Base-by-base conservation (phyloP, 2,113 vertebrate species). In the Chunga burmeisteri region DNA sequence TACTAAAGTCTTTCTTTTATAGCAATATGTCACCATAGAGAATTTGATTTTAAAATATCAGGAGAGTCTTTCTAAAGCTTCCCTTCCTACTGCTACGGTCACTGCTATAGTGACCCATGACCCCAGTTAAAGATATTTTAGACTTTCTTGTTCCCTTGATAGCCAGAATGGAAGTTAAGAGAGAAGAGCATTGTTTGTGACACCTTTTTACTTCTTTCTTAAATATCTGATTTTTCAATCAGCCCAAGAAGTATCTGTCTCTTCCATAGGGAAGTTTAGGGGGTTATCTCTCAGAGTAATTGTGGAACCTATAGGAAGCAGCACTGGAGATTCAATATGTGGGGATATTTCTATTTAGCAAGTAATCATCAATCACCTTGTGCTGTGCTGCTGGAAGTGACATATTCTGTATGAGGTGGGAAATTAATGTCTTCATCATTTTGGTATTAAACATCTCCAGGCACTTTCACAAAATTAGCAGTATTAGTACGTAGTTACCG, bases 341-440 rank as follows among this genome's bases (percentile, higher is more conserved):
- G 20, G 42, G 16, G 36, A 58, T 87, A 92, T 62, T 94, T 89
- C 58, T 72, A 42, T 63, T 88, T 85, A 85, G 49, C 30, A 86
- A 81, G 73, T 70, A 77, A 91, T 88, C 62, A 85, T 96, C 52
- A 81, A 72, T 94, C 80, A 91, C 49, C 7, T 75, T 84, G 27
- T 63, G 18, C 81, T 87, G 42, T 79, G 27, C 81, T 80, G 21
- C 36, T 94, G 27, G 52, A 89, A 91, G 74, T 72, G 91, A 77
- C 86, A 73, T 81, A 25, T 50, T 87, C 83, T 79, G 8, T 71
- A 85, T 62, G 56, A 89, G 52, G 87, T 88, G 20, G n/a, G 46
- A 93, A 96, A 95, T 90, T 82, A 84, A 65, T 44, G 13, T 77
- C 81, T 93, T 91, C 78, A 93, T 91, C 32, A 82, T 89, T 90